A percentile compares a stretch with the other conserved stretches of the same genome.
phyloP scores from a whole-genome alignment of 2,888 invertebrate genomes.

The Hyles lineata region DNA sequence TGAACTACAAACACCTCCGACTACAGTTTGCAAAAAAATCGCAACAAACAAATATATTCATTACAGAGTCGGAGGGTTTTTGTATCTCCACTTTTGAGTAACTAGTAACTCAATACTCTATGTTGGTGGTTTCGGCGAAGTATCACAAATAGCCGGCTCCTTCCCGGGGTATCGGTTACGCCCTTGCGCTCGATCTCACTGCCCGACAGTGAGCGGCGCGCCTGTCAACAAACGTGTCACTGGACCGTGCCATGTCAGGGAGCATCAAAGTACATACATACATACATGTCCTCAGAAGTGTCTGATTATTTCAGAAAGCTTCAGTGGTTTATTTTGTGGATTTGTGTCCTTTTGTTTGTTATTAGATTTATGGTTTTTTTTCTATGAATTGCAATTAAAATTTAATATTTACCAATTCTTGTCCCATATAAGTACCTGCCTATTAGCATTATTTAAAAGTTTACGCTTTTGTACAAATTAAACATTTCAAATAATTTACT shows the following conservation, averaged over 20 bases:
- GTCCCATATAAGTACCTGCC: too few relatives aligned
- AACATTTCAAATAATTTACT: too few relatives aligned
- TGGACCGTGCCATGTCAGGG: conserved; percentile 50
- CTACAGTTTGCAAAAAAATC: too few relatives aligned
- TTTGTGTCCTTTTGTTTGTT: neutral
- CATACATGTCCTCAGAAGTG: neutral
- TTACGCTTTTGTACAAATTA: too few relatives aligned
- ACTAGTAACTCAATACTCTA: conserved; percentile 55
- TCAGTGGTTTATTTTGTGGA: neutral
- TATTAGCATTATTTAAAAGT: too few relatives aligned
- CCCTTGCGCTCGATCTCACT: conserved; percentile 40
- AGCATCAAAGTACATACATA: conserved; percentile 10
- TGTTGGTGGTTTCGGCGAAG: conserved; percentile 62
- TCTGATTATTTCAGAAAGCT: neutral
- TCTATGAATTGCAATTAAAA: too few relatives aligned
- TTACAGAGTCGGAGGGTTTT: conserved; percentile 11
- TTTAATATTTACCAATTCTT: too few relatives aligned
- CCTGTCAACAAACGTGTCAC: conserved; percentile 62
- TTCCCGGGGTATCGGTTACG: conserved; percentile 65
- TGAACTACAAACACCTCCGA: too few relatives aligned
- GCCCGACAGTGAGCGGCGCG: conserved; percentile 44
- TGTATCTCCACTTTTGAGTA: conserved; percentile 27
- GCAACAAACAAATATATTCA: neutral
- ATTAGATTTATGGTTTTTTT: neutral
- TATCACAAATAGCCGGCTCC: conserved; percentile 67